phyloP scores from a whole-genome alignment of 2,797 vertebrate species.

The Lepilemur septentrionalis region DNA sequence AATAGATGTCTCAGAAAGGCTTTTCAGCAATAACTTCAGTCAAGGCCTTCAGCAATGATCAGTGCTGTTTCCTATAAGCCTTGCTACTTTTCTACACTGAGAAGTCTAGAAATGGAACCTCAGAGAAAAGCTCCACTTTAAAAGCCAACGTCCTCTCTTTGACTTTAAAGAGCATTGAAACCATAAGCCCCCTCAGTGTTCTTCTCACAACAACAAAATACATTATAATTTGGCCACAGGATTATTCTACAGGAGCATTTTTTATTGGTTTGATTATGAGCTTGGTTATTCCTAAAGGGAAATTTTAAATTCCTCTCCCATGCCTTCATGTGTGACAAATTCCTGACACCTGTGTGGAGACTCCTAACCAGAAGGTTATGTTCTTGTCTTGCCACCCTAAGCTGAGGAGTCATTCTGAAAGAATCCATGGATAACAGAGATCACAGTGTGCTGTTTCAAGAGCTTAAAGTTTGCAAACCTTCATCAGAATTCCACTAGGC shows the following conservation, averaged over 20 bases:
- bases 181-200: neutral
- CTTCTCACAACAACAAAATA: neutral
- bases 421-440: neutral
- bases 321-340: neutral
- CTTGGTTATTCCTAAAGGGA: neutral
- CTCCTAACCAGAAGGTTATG: neutral
- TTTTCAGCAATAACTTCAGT: neutral
- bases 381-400: neutral
- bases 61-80: neutral
- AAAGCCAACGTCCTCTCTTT: neutral
- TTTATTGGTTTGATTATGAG: neutral
- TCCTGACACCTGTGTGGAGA: neutral
- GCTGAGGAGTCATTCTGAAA: neutral
- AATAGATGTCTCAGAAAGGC: neutral
- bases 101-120: neutral
- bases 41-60: neutral
- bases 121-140: neutral
- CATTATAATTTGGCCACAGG: neutral
- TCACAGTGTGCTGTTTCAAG: neutral
- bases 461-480: neutral
- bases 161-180: neutral
- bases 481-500: neutral
- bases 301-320: neutral
- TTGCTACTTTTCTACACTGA: neutral
- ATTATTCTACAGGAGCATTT: neutral